Conservation (phyloP, 64 coral and sea anemone genomes). For the Dendronephthya gigantea region DNA sequence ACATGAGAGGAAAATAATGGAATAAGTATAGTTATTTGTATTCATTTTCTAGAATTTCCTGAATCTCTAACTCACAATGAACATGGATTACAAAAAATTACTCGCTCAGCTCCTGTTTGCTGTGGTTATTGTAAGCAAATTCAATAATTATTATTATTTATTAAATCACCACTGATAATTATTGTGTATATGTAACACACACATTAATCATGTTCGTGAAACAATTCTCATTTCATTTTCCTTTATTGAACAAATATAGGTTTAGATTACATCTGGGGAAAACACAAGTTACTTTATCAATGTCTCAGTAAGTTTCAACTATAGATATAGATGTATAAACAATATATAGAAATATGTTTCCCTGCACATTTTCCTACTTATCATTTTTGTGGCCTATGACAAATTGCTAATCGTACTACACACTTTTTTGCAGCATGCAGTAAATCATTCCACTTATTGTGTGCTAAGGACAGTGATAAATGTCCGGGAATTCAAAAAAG, state of each 20-base stretch:
- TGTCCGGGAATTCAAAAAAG: neutral
- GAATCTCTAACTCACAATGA: neutral
- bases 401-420: neutral
- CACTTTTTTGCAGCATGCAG: neutral
- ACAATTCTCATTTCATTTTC: too few relatives aligned
- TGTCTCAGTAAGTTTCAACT: slow-evolving; percentile 39
- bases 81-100: neutral
- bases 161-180: too few relatives aligned
- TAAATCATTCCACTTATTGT: neutral
- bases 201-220: too few relatives aligned
- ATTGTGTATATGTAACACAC: too few relatives aligned
- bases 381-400: neutral
- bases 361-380: neutral
- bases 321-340: too few relatives aligned
- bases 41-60: neutral
- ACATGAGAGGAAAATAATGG: too few relatives aligned
- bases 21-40: too few relatives aligned
- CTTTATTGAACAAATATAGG: neutral
- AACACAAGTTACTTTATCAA: slow-evolving; percentile 9
- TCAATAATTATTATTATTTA: too few relatives aligned
- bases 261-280: slow-evolving; percentile 51
- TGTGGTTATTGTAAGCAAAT: neutral
- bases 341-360: too few relatives aligned
- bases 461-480: neutral
- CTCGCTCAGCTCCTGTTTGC: neutral